phyloP scores from a whole-genome alignment of 37 sponge, comb jelly and placozoan species.

The Diacarnus erythraeanus region DNA sequence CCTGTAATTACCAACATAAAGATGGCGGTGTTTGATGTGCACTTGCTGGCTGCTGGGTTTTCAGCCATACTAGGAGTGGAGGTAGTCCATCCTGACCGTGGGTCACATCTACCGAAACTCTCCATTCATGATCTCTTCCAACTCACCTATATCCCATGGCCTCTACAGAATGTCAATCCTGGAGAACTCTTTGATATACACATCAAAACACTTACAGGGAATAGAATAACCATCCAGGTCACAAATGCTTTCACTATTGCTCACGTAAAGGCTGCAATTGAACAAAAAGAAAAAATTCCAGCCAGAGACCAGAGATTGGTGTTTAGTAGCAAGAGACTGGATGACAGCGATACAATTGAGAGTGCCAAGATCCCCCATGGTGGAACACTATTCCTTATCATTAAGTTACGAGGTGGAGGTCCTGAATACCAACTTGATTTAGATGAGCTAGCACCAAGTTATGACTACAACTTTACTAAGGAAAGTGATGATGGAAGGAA shows the following conservation, averaged over 20 bases:
- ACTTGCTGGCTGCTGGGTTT: constrained; percentile 31
- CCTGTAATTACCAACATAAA: no score
- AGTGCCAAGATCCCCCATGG: neutral
- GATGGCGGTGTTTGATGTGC: neutral
- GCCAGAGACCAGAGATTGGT: constrained; percentile 23
- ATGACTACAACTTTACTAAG: constrained; percentile 46
- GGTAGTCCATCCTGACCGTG: constrained; percentile 3
- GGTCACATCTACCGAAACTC: neutral
- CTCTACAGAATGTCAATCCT: constrained; percentile 3
- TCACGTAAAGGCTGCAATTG: constrained; percentile 26
- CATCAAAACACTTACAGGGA: constrained; percentile 43
- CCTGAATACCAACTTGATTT: constrained; percentile 17
- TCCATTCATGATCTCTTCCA: constrained; percentile 32
- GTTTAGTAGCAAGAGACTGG: constrained; percentile 12
- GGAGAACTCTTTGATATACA: constrained; percentile 17
- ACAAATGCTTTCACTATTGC: constrained; percentile 13
- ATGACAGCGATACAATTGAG: constrained; percentile 19
- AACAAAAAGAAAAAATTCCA: constrained; percentile 4
- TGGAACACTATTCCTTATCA: constrained; percentile 8
- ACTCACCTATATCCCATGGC: constrained; percentile 17
- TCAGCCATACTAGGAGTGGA: constrained; percentile 40
- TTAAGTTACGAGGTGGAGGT: constrained; percentile 31
- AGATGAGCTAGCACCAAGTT: constrained; percentile 19
- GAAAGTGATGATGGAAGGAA: constrained; percentile 9
- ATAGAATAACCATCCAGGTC: neutral